These are phyloP conservation scores for Carduelis carduelis DNA, from an alignment of 2,797 vertebrate genomes.

Conservation along the genomic window DNA sequence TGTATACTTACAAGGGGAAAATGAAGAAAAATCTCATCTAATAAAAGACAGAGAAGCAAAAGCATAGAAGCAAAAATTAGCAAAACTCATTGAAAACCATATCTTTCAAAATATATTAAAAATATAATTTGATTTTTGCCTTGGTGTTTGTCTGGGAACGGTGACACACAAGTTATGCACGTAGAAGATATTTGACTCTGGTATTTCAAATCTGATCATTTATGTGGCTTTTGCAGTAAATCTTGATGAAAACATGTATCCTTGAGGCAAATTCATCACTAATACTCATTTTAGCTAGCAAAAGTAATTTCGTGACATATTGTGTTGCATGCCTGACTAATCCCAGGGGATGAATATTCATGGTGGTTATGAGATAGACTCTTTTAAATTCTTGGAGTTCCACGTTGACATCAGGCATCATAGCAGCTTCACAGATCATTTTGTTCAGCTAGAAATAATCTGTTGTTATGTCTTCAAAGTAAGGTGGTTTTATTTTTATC, in stretches of 20 bases:
- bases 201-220: not conserved
- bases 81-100: not conserved
- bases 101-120: not conserved
- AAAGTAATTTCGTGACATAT: not conserved
- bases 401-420: not conserved
- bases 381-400: not conserved
- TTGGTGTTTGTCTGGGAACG: not conserved
- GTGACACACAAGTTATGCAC: not conserved
- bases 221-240: not conserved
- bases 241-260: not conserved
- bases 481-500: not conserved
- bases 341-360: slow-evolving; percentile 26
- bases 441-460: not conserved
- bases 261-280: not conserved
- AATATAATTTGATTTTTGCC: not conserved
- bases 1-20: not conserved
- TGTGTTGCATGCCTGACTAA: slow-evolving; percentile 4
- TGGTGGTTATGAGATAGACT: not conserved
- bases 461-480: not conserved
- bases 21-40: not conserved
- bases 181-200: not conserved
- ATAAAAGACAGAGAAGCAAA: not conserved
- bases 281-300: not conserved
- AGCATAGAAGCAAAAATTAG: not conserved
- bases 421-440: not conserved